phyloP scores from a whole-genome alignment of 2,888 invertebrate species.

The Craniophora ligustri region DNA sequence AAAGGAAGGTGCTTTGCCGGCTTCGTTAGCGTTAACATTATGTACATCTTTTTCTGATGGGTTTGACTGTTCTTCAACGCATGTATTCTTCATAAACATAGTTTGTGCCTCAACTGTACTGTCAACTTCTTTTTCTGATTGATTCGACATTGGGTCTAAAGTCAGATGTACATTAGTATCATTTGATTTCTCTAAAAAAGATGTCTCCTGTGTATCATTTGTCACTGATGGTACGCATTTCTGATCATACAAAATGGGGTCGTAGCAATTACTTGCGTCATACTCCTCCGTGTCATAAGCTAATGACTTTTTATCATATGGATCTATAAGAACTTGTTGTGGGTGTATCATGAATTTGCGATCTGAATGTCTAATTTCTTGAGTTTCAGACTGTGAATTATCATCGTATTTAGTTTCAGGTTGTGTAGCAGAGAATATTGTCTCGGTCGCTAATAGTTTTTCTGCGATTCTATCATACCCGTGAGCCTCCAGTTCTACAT shows the following conservation, averaged over 20 bases:
- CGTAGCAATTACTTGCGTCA: constrained; percentile 2
- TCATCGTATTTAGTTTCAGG: background rate
- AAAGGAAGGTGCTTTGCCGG: background rate
- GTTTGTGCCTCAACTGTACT: no score
- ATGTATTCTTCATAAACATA: background rate
- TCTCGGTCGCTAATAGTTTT: background rate
- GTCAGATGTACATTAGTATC: background rate
- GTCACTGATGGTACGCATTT: background rate
- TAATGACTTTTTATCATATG: constrained; percentile 43
- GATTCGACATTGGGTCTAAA: background rate
- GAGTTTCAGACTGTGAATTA: background rate
- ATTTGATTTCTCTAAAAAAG: background rate
- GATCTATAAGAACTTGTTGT: constrained; percentile 36
- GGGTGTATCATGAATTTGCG: constrained; percentile 4
- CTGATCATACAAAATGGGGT: background rate
- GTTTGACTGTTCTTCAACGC: background rate
- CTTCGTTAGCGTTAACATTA: background rate
- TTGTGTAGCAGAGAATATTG: background rate
- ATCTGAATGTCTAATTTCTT: background rate
- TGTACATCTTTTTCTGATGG: background rate
- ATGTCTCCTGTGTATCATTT: background rate
- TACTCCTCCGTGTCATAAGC: constrained; percentile 24
- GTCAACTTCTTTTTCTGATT: no score
- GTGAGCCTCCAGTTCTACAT: constrained; percentile 1
- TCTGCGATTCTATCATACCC: background rate